phyloP scores from a whole-genome alignment of 2,797 vertebrate genomes.

The Sebastes baramenuke region DNA sequence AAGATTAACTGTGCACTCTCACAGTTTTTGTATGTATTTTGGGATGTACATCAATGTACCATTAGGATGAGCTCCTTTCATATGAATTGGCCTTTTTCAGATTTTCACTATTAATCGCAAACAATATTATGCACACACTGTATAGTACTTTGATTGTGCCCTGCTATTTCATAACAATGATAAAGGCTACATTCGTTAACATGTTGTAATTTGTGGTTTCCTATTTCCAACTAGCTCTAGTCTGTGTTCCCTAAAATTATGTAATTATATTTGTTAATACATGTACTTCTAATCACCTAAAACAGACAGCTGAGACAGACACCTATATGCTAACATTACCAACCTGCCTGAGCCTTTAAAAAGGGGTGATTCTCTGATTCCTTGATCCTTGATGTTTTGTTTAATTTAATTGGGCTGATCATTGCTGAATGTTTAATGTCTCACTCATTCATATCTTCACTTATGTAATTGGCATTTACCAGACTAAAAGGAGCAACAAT shows the following conservation, averaged over 20 bases:
- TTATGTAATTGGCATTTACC: neutral
- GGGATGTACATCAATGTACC: neutral
- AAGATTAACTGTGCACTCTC: neutral
- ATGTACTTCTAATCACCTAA: neutral
- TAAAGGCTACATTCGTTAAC: neutral
- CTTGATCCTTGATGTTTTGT: neutral
- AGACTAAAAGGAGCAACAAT: neutral
- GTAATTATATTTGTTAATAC: neutral
- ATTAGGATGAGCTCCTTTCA: neutral
- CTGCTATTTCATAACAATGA: neutral
- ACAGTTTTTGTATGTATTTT: neutral
- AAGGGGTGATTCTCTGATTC: neutral
- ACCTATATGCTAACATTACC: neutral
- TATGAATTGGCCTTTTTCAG: neutral
- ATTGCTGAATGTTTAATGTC: neutral
- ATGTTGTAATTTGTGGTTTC: neutral
- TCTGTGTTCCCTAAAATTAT: neutral
- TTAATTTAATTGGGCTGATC: rapidly evolving
- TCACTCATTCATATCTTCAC: rapidly evolving
- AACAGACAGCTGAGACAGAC: neutral
- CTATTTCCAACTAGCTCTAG: neutral
- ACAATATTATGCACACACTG: neutral
- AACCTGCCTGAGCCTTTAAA: neutral
- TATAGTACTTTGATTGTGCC: neutral
- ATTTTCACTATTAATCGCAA: neutral